Conservation (phyloP, 2,888 invertebrate species). For the Drosophila atripex region DNA sequence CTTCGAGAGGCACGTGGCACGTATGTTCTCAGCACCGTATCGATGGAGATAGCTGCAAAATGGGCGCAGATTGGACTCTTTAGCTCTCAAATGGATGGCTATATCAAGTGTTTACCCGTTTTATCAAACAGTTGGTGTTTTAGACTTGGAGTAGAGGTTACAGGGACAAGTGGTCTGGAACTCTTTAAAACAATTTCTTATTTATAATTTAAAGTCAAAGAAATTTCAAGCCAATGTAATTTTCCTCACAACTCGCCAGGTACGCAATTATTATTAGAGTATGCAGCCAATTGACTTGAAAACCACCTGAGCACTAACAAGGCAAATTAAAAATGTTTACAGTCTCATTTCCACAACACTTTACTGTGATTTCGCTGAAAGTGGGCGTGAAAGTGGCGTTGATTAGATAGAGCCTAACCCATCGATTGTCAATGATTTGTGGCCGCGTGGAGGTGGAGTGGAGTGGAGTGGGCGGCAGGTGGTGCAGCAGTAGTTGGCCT, state of each 20-base stretch:
- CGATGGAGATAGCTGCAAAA: constrained; percentile 26
- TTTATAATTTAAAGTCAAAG: too few species aligned
- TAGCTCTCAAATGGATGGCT: constrained; percentile 22
- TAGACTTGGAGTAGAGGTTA: constrained; percentile 1
- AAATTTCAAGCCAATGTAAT: not conserved
- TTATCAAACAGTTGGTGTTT: constrained; percentile 8
- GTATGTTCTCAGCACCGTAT: constrained; percentile 14
- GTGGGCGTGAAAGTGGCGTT: constrained; percentile 49
- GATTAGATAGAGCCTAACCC: constrained; percentile 46
- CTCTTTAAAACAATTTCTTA: not conserved
- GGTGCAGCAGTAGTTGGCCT: constrained; percentile 5
- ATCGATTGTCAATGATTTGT: constrained; percentile 14
- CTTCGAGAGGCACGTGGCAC: constrained; percentile 36
- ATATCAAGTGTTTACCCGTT: constrained; percentile 28
- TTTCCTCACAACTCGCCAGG: not conserved
- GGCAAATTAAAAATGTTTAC: constrained; percentile 43
- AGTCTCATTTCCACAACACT: constrained; percentile 27
- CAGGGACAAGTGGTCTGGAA: not conserved
- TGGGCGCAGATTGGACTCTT: constrained; percentile 27
- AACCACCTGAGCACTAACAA: constrained; percentile 32
- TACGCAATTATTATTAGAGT: not conserved
- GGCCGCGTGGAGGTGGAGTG: not conserved
- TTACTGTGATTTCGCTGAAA: constrained; percentile 25
- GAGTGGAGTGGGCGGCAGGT: not conserved
- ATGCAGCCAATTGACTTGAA: not conserved